These are phyloP conservation scores for Anodontia alba DNA, from an alignment of 2,888 invertebrate genomes.

Conservation along the genomic window DNA sequence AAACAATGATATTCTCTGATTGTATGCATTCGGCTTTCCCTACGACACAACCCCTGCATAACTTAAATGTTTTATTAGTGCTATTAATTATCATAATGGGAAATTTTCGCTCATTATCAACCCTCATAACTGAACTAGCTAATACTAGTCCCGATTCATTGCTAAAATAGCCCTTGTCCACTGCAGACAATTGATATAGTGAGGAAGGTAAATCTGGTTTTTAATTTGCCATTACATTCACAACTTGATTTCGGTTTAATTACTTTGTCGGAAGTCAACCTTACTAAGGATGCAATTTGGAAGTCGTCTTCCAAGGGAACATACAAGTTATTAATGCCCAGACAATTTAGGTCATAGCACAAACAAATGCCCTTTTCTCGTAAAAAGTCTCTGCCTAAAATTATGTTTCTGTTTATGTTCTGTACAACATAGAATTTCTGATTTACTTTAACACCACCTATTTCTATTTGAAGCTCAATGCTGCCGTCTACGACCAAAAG, in stretches of 20 bases:
- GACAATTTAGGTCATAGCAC: constrained; percentile 38
- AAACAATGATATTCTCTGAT: not conserved
- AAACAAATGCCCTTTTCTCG: constrained; percentile 16
- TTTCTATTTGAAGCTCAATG: constrained; percentile 13
- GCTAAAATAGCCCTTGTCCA: not conserved
- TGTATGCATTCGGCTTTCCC: not conserved
- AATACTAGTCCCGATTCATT: constrained; percentile 13
- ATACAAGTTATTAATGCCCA: constrained; percentile 20
- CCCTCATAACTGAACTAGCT: not conserved
- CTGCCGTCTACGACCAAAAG: constrained; percentile 19
- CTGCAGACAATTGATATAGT: not conserved
- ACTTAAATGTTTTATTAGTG: not conserved
- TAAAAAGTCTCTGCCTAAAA: constrained; percentile 22
- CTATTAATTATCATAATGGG: constrained; percentile 3
- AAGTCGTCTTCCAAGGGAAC: not conserved
- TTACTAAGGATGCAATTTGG: not conserved
- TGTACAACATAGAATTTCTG: constrained; percentile 22
- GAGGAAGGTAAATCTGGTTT: not conserved
- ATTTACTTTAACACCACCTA: constrained; percentile 24
- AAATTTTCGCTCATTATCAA: not conserved
- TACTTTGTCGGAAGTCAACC: not conserved
- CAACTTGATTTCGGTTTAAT: not conserved
- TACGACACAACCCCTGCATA: not conserved
- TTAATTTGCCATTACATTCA: not conserved
- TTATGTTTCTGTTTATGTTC: constrained; percentile 16